Percentiles rank a stretch among this genome's conserved stretches.
These are phyloP conservation scores for Eleginops maclovinus DNA, from an alignment of 2,113 vertebrate genomes.

Conservation along the genomic window DNA sequence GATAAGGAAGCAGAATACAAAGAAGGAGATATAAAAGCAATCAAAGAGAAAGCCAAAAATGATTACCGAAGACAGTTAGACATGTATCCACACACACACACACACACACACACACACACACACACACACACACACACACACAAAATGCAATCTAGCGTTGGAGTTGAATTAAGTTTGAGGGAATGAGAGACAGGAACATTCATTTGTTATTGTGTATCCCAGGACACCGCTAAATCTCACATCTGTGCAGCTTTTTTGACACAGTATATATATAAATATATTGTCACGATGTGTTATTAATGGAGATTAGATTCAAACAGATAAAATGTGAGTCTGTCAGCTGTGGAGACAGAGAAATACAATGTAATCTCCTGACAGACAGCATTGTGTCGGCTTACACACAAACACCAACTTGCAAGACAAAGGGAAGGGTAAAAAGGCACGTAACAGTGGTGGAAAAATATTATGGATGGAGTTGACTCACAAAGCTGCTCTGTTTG, in stretches of 20 bases:
- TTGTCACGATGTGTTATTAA: conserved; percentile 16
- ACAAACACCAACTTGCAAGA: background rate
- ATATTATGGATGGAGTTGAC: background rate
- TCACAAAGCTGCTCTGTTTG: background rate
- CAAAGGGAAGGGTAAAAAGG: background rate
- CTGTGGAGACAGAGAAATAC: conserved; percentile 4
- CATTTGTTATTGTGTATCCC: conserved; percentile 14
- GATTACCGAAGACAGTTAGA: background rate
- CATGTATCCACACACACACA: background rate
- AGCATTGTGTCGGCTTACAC: background rate
- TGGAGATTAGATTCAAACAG: conserved; percentile 4
- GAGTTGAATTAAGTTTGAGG: conserved; percentile 13
- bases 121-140: background rate
- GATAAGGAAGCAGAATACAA: conserved; percentile 28
- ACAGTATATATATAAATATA: background rate
- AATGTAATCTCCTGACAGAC: conserved; percentile 21
- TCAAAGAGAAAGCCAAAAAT: background rate
- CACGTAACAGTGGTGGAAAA: background rate
- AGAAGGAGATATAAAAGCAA: conserved; percentile 23
- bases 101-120: background rate
- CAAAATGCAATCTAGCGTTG: background rate
- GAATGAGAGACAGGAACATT: conserved; percentile 1
- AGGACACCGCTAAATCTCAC: conserved; percentile 11
- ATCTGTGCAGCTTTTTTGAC: conserved; percentile 8
- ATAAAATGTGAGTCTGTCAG: conserved; percentile 13